Evolutionary conservation across 2,113 vertebrate species (phyloP).

Genomic region (Oriolus oriolus): DNA sequence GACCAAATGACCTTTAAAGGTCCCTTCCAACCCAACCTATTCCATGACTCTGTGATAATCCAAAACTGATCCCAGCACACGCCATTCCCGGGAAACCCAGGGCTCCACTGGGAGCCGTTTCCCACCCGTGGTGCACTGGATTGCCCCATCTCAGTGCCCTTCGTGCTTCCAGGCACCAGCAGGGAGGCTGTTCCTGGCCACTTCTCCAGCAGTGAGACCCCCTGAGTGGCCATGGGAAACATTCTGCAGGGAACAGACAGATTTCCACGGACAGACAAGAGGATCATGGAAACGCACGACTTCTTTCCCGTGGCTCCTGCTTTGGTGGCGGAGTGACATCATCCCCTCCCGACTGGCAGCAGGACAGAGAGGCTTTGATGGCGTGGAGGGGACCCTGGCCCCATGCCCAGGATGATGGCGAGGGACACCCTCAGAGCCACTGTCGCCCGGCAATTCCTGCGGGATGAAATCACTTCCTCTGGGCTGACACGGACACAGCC

Average conservation of each 20-base stretch:
- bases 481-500: not conserved
- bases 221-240: not conserved
- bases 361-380: slow-evolving; percentile 45
- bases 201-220: not conserved
- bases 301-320: not conserved
- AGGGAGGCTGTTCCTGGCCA: not conserved
- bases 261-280: not conserved
- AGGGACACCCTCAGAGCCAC: not conserved
- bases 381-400: not conserved
- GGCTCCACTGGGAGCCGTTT: not conserved
- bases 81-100: not conserved
- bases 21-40: not conserved
- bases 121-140: not conserved
- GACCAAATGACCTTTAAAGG: not conserved
- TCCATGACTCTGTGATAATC: not conserved
- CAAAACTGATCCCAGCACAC: accelerated
- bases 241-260: accelerated
- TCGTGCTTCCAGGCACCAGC: not conserved
- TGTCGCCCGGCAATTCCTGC: not conserved
- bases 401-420: not conserved
- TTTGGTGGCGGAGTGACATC: not conserved
- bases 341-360: not conserved
- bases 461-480: slow-evolving; percentile 39
- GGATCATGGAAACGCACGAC: accelerated
- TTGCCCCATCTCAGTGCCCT: not conserved